These are phyloP conservation scores for Melikaiella ostensackeni DNA, from an alignment of 2,888 invertebrate species.

Conservation along the genomic window DNA sequence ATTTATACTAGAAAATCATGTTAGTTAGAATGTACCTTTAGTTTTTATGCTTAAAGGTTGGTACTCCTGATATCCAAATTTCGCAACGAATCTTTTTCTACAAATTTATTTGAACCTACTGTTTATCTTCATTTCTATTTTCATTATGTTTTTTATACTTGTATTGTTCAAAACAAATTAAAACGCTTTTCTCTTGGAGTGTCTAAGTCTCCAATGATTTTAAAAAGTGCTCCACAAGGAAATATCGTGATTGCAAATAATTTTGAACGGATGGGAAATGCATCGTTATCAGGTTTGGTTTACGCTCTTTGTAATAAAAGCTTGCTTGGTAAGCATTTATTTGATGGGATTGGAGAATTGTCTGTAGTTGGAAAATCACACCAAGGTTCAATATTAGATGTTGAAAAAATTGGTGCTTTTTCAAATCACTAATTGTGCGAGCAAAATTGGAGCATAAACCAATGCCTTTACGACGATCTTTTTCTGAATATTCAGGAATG, in stretches of 20 bases:
- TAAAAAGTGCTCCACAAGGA: constrained; percentile 8
- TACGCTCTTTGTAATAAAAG: constrained; percentile 29
- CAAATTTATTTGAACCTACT: no score
- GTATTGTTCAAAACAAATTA: not conserved
- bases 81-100: no score
- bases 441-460: constrained; percentile 47
- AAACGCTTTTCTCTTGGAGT: not conserved
- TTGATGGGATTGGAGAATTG: constrained; percentile 2
- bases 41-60: no score
- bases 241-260: constrained; percentile 3
- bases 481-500: constrained; percentile 53
- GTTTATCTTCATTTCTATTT: not conserved
- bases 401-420: constrained; percentile 46
- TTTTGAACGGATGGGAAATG: constrained; percentile 22
- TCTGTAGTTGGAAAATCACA: constrained; percentile 27
- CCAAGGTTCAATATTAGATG: constrained; percentile 45
- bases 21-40: no score
- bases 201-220: not conserved
- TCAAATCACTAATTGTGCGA: not conserved
- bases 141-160: not conserved
- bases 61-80: no score
- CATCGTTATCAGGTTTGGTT: constrained; percentile 19
- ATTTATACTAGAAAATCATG: no score
- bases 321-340: not conserved
- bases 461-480: constrained; percentile 50